phyloP scores from a whole-genome alignment of 2,797 vertebrate species.

The Halcyon leucocephala region DNA sequence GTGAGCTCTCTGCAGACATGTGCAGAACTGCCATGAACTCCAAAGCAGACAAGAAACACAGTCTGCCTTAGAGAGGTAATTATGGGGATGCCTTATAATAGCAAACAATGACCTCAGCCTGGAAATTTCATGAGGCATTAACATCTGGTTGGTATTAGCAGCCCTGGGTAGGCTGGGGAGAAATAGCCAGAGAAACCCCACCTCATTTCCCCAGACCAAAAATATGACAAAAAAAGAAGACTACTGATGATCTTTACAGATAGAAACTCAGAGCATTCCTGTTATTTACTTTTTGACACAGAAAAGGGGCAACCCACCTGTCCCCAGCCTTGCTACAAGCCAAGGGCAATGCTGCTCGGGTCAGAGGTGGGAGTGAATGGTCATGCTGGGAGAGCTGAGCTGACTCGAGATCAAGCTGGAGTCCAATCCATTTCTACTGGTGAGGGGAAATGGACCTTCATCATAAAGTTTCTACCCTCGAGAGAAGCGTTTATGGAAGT shows the following conservation, averaged over 20 bases:
- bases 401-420: not conserved
- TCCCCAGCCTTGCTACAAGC: not conserved
- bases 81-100: conserved; percentile 29
- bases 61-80: not conserved
- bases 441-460: not conserved
- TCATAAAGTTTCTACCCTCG: not conserved
- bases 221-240: not conserved
- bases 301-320: not conserved
- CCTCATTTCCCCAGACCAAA: not conserved
- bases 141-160: conserved; percentile 55
- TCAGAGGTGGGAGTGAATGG: not conserved
- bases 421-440: not conserved
- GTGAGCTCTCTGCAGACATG: not conserved
- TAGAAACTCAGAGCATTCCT: not conserved
- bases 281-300: not conserved
- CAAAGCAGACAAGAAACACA: not conserved
- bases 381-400: not conserved
- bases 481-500: not conserved
- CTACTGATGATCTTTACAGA: not conserved
- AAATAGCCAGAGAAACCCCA: not conserved
- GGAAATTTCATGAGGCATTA: conserved; percentile 22
- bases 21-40: not conserved
- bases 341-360: not conserved
- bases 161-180: not conserved
- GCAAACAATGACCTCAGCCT: conserved; percentile 63